Percentiles rank a stretch among this genome's conserved stretches.
These are phyloP conservation scores for Plebejus anna DNA, from an alignment of 2,888 invertebrate species.

Conservation along the genomic window DNA sequence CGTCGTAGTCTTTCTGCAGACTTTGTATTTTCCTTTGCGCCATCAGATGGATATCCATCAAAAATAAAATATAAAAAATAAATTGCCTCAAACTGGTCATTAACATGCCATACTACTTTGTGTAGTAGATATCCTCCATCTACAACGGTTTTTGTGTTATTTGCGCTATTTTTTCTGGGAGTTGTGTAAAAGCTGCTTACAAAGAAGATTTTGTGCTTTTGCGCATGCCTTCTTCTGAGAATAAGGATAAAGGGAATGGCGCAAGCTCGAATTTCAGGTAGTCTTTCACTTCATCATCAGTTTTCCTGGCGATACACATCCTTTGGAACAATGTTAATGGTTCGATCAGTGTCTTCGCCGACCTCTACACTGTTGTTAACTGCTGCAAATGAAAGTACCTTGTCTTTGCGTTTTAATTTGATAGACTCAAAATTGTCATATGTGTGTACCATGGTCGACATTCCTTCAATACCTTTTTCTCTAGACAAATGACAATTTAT, in stretches of 20 bases:
- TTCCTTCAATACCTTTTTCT: background rate
- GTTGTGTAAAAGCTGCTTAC: constrained; percentile 30
- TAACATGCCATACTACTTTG: no score
- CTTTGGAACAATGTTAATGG: constrained; percentile 24
- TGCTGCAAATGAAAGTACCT: background rate
- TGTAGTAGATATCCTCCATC: no score
- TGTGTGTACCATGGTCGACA: background rate
- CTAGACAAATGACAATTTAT: background rate
- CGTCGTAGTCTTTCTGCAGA: no score
- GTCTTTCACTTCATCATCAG: no score
- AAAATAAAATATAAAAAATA: no score
- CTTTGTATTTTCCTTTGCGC: no score
- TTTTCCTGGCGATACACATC: background rate
- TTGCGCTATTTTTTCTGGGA: no score
- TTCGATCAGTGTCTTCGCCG: background rate
- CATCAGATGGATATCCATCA: no score
- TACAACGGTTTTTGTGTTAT: no score
- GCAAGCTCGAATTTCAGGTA: no score
- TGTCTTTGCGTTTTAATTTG: background rate
- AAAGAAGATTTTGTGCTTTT: constrained; percentile 35
- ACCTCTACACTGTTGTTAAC: background rate
- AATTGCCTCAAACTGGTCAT: no score
- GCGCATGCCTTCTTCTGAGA: constrained; percentile 34
- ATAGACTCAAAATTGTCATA: background rate
- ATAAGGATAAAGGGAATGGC: constrained; percentile 29